A percentile compares a stretch with the other conserved stretches of the same genome.
phyloP scores from a whole-genome alignment of 2,113 vertebrate species.

The Neogale vison region DNA sequence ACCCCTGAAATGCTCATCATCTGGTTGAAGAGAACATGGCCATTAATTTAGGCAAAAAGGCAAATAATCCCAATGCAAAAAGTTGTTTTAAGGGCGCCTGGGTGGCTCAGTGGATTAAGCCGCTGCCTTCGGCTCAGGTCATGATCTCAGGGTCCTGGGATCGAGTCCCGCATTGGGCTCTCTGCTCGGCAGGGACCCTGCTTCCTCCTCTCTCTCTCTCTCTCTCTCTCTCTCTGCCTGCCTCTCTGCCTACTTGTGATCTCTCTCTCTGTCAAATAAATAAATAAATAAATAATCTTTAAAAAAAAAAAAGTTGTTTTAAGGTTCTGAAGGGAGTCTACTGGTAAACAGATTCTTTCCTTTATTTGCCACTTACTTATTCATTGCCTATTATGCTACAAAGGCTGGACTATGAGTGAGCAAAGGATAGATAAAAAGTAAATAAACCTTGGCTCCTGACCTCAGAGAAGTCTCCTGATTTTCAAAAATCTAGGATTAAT shows the following conservation, averaged over 20 bases:
- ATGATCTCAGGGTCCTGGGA: no score
- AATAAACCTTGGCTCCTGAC: neutral
- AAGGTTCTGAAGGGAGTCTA: constrained; percentile 6
- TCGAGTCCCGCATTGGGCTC: no score
- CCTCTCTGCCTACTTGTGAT: no score
- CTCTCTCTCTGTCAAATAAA: no score
- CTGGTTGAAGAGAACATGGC: neutral
- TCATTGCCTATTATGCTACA: neutral
- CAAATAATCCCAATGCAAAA: neutral
- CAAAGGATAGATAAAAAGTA: neutral
- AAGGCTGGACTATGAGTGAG: neutral
- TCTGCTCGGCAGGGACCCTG: no score
- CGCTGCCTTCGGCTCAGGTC: no score
- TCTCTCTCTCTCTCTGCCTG: no score
- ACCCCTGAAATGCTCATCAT: neutral
- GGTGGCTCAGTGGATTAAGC: no score
- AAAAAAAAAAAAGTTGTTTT: neutral
- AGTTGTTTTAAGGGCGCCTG: neutral
- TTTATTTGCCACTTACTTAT: constrained; percentile 11
- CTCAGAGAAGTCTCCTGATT: neutral
- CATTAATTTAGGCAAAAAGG: neutral
- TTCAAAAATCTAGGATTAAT: neutral
- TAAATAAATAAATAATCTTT: no score
- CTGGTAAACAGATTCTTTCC: neutral
- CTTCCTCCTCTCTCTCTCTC: no score